phyloP scores from a whole-genome alignment of 2,888 invertebrate species.

The Mesorhabditis spiculigera region DNA sequence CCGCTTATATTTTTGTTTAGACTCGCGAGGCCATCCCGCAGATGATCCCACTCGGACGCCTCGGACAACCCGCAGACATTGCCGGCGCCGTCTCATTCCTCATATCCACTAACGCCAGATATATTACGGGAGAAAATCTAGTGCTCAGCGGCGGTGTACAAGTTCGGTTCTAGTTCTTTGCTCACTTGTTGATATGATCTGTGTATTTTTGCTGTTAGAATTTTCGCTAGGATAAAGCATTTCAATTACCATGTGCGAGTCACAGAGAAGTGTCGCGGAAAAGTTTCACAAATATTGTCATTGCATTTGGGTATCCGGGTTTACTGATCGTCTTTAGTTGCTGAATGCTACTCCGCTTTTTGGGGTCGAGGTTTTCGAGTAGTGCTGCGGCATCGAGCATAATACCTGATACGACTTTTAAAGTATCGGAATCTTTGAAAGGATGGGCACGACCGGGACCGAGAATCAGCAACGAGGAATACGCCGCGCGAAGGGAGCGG shows the following conservation, averaged over 20 bases:
- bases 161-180: background rate
- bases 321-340: no score
- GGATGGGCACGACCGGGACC: conserved; percentile 13
- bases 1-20: background rate
- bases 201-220: background rate
- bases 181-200: background rate
- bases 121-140: conserved; percentile 50
- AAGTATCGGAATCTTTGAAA: conserved; percentile 13
- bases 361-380: background rate
- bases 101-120: conserved; percentile 35
- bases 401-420: conserved; percentile 17
- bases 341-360: no score
- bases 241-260: no score
- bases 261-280: no score
- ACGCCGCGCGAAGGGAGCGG: conserved; percentile 18
- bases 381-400: background rate
- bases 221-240: no score
- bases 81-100: conserved; percentile 45
- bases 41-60: conserved; percentile 48
- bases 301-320: no score
- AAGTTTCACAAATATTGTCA: no score
- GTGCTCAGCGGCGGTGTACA: conserved; percentile 44
- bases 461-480: conserved; percentile 22
- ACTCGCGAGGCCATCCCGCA: conserved; percentile 9
- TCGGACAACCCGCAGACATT: conserved; percentile 36